Conservation (phyloP, 2,888 invertebrate genomes). For the Ormyrus pomaceus region DNA sequence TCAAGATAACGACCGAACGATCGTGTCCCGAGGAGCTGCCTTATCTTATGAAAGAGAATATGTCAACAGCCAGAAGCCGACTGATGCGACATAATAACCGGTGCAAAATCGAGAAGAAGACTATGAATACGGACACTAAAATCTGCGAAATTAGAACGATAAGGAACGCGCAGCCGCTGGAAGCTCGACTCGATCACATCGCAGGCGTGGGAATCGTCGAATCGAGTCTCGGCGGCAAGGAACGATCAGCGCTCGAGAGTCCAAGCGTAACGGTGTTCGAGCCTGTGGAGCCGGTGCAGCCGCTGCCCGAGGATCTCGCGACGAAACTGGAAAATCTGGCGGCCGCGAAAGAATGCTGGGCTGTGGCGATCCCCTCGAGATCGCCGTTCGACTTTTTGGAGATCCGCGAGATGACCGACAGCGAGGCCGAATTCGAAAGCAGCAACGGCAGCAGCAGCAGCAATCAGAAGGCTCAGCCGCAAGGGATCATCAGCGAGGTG, state of each 20-base stretch:
- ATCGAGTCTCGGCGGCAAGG: constrained; percentile 48
- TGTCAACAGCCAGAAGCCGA: constrained; percentile 58
- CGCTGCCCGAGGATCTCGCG: constrained; percentile 60
- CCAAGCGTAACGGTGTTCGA: constrained; percentile 67
- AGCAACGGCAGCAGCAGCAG: neutral
- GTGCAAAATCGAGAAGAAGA: constrained; percentile 64
- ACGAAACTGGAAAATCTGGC: constrained; percentile 61
- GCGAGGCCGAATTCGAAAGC: constrained; percentile 66
- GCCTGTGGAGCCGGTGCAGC: constrained; percentile 64
- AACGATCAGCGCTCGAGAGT: constrained; percentile 24
- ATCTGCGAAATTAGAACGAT: constrained; percentile 69
- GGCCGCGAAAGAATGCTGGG: constrained; percentile 56
- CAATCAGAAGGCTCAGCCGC: constrained; percentile 40
- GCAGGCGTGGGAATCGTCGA: constrained; percentile 70
- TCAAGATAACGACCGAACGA: constrained; percentile 61
- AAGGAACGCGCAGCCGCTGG: constrained; percentile 63
- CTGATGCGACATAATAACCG: constrained; percentile 51
- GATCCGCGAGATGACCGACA: constrained; percentile 70
- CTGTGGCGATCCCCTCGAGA: constrained; percentile 51
- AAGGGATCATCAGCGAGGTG: constrained; percentile 77
- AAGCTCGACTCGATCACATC: constrained; percentile 68
- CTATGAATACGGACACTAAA: constrained; percentile 59
- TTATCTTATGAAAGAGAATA: constrained; percentile 38
- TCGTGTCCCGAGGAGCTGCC: constrained; percentile 53
- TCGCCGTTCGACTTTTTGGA: constrained; percentile 62